Base-by-base conservation (phyloP, 2,888 invertebrate species). In the Limnephilus marmoratus region DNA sequence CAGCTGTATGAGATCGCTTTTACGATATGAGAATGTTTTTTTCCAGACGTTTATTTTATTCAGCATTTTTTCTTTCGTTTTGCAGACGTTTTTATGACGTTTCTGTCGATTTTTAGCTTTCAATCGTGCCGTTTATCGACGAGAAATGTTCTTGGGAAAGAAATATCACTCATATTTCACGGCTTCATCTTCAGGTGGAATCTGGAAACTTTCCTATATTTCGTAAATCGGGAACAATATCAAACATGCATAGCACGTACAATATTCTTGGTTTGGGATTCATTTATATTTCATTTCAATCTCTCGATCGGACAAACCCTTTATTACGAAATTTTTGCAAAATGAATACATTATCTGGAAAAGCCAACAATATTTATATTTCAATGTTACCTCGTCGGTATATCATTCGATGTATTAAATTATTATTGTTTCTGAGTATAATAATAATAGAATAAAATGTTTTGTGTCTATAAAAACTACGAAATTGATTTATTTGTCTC, bases 131-230 rank as follows among this genome's bases (percentile, higher is more conserved):
- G 49, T 86, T 45, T 86, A 86, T 86, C 45, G 86, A 41, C 86
- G n/a, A 15, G 53, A 49, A 86, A 49, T 45, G 53, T 86, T 45
- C 53, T 86, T 53, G n/a, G 24, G 45, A 49, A 86, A 49, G 37
- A 86, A 86, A 86, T 86, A 86, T 41, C 53, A 45, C 53, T 86
- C 86, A n/a, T 45, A 86, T 53, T 86, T 86, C 86, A 85, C 85
- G 12, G 85, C 29, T 86, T 45, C 45, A 86, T 82, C 82, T 82
- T 82, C 82, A 34, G 82, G 34, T 18, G 31, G 82, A 34, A 34
- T 82, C 29, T 34, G 41, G 41, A 41, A 31, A 12, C 15, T 15
- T 13, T 49, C 34, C 34, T 2, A 4, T 34, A 82, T 31, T 82
- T 82, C 5, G 4, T 82, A 82, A 31, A 82, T 82, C 13, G 34